These are phyloP conservation scores for Alsophila aescularia DNA, from an alignment of 2,888 invertebrate species.

Conservation along the genomic window DNA sequence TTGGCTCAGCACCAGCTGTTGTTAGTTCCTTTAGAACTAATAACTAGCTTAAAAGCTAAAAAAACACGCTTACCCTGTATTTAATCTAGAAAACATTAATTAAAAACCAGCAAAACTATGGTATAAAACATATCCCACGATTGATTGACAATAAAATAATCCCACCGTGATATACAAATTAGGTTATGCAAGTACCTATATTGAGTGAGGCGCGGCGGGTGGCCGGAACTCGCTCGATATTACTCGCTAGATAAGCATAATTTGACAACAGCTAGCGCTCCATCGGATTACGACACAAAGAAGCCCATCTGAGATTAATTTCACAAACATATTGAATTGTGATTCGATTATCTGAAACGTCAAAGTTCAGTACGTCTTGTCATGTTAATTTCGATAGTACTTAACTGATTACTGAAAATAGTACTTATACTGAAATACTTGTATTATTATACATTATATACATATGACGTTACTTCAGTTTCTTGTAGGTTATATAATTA, in stretches of 20 bases:
- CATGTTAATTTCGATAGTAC: constrained; percentile 13
- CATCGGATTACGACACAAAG: constrained; percentile 63
- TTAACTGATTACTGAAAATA: constrained; percentile 1
- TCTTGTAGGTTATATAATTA: too few relatives aligned
- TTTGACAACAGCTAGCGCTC: constrained; percentile 45
- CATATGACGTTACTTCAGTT: too few relatives aligned
- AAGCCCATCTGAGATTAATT: constrained; percentile 51
- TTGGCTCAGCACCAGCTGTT: too few relatives aligned
- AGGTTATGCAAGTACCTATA: constrained; percentile 25
- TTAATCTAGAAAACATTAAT: too few relatives aligned
- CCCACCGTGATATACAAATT: constrained; percentile 7
- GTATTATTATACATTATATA: too few relatives aligned
- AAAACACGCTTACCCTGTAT: too few relatives aligned
- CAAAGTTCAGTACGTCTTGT: constrained; percentile 52
- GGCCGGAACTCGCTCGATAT: constrained; percentile 49
- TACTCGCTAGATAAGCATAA: constrained; percentile 56
- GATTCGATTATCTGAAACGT: constrained; percentile 65
- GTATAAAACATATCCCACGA: not conserved
- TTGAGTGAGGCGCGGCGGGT: constrained; percentile 33
- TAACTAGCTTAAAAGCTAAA: too few relatives aligned
- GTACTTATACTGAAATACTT: too few relatives aligned
- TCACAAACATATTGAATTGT: constrained; percentile 56
- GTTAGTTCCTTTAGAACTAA: too few relatives aligned
- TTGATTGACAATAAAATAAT: not conserved
- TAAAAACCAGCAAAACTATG: not conserved